Evolutionary conservation across 2,113 vertebrate species (phyloP), one percentile per base, ranked within the genome.

Genomic region (Hippolais icterina): DNA sequence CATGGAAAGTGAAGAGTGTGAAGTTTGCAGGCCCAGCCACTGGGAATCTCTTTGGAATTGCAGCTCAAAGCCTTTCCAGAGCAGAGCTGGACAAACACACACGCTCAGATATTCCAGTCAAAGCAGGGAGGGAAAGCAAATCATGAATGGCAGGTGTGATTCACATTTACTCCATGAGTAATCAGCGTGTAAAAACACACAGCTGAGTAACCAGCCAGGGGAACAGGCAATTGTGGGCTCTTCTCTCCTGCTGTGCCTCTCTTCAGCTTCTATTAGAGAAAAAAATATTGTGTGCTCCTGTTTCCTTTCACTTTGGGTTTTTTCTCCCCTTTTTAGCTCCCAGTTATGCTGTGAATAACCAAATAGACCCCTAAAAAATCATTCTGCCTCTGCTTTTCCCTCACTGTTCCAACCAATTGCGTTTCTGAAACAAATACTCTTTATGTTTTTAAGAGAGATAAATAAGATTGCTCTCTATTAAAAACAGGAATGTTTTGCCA

Each of bases 201-300:
- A 3, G 12, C 60, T 64, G 61, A 29, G 21, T 65, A 64, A 52
- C 24, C 17, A 68, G 64, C 47, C 64, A 77, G 17, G 4, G 22
- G 27, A 49, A 24, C 29, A 68, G 53, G 21, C 2, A 2, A 1
- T 0, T 29, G 10, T 39, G 49, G n/a, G 57, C 15, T 80, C 53
- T 46, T 42, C 54, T 56, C 23, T 83, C 46, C 27, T 56, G 31
- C 49, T 64, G 10, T 71, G 19, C 35, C 31, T 64, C 33, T 63
- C 22, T 5, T 3, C 28, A 76, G 22, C 35, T 70, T 66, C 39
- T 65, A 4, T 33, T 17, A 28, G 5, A 66, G 21, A 15, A 50
- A 53, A 56, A 35, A 29, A 17, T 15, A 6, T 5, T 1, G 0
- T 24, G 11, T 35, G 11, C 4, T 64, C 4, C 0, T 66, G 4